These are phyloP conservation scores for Lepus americanus DNA, from an alignment of 2,113 vertebrate species.

Conservation along the genomic window DNA sequence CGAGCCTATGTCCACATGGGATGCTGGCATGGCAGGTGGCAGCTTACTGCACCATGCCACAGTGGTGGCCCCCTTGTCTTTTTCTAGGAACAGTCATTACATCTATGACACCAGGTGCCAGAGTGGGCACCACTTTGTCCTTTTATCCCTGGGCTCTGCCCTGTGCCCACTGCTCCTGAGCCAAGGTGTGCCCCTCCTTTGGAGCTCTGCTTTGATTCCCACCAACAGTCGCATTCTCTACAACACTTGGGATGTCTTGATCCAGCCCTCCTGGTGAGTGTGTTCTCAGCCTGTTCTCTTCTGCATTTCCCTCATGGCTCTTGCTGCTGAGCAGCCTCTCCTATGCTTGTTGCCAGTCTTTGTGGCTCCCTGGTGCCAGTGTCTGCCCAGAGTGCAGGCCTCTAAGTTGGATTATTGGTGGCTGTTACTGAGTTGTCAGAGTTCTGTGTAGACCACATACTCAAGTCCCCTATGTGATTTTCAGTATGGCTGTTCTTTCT, in stretches of 20 bases:
- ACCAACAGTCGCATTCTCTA: no score
- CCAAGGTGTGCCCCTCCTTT: neutral
- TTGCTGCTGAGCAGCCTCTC: neutral
- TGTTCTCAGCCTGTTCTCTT: no score
- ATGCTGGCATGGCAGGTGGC: no score
- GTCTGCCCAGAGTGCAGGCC: no score
- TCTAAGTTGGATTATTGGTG: neutral
- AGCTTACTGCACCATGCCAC: no score
- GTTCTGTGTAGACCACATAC: neutral
- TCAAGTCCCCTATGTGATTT: neutral
- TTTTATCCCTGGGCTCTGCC: neutral
- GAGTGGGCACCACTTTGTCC: neutral
- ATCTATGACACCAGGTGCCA: neutral
- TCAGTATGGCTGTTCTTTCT: no score
- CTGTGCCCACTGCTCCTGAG: neutral
- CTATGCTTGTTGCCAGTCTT: neutral
- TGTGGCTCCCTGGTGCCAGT: neutral
- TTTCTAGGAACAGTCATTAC: neutral
- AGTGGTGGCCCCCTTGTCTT: no score
- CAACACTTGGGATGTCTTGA: no score
- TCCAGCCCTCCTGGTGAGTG: neutral
- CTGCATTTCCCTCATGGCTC: neutral
- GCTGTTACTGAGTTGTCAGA: neutral
- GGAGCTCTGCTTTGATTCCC: rapidly evolving
- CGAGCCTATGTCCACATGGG: no score